phyloP scores from a whole-genome alignment of 2,888 invertebrate species.

The Iselma pallidipennis region DNA sequence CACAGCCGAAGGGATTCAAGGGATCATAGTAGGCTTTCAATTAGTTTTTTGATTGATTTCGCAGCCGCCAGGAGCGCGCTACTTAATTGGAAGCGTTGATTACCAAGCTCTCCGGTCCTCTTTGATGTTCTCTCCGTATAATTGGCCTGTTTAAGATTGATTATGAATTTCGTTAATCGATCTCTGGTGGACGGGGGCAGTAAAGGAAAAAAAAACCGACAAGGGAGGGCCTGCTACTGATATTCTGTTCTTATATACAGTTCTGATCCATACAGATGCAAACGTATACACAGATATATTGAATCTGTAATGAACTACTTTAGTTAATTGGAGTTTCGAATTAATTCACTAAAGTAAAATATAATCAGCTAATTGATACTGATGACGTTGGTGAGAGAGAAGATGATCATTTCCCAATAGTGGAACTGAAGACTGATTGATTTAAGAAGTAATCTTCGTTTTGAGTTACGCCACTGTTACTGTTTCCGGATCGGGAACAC shows the following conservation, averaged over 20 bases:
- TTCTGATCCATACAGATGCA: no score
- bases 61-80: constrained; percentile 53
- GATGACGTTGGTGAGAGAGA: background rate
- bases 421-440: background rate
- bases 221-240: background rate
- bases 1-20: constrained; percentile 47
- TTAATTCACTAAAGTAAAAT: constrained; percentile 30
- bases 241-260: background rate
- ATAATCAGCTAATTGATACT: constrained; percentile 35
- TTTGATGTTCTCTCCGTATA: constrained; percentile 54
- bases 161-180: constrained; percentile 55
- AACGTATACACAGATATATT: constrained; percentile 26
- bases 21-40: constrained; percentile 55
- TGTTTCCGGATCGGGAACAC: no score
- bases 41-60: constrained; percentile 57
- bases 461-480: no score
- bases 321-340: constrained; percentile 38
- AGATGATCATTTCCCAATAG: background rate
- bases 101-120: constrained; percentile 50
- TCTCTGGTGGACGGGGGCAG: constrained; percentile 39
- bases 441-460: background rate
- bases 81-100: constrained; percentile 57
- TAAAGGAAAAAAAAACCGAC: background rate
- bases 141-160: constrained; percentile 56
- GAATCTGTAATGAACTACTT: constrained; percentile 46